phyloP scores from a whole-genome alignment of 2,888 invertebrate species.

The Drosophila paramelanica region DNA sequence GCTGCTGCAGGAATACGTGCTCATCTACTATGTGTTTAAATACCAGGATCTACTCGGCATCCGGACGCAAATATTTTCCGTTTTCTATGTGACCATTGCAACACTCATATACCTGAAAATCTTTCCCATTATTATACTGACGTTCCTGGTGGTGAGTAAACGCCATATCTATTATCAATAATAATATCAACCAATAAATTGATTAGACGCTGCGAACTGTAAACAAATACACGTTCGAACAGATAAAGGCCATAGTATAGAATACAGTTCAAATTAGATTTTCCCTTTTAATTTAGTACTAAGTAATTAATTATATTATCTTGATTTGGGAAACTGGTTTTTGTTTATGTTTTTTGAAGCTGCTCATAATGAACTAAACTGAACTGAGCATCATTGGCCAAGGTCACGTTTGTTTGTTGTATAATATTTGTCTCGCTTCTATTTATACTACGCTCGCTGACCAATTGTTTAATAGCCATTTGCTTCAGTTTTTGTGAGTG shows the following conservation, averaged over 20 bases:
- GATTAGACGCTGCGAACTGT: constrained; percentile 32
- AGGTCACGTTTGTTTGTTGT: constrained; percentile 59
- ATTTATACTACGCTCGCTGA: constrained; percentile 50
- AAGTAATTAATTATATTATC: constrained; percentile 37
- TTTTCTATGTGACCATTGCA: constrained; percentile 85
- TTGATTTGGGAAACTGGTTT: constrained; percentile 34
- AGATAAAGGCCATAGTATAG: constrained; percentile 21
- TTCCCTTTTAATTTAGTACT: not conserved
- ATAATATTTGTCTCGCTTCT: constrained; percentile 64
- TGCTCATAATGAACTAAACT: constrained; percentile 21
- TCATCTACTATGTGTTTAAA: constrained; percentile 90
- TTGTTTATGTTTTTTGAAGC: constrained; percentile 11
- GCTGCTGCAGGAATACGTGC: constrained; percentile 90
- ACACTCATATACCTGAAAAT: constrained; percentile 85
- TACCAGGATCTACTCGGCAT: constrained; percentile 87
- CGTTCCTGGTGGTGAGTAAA: constrained; percentile 85
- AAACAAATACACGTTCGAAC: constrained; percentile 2
- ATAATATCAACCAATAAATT: constrained; percentile 8
- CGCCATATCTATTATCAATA: constrained; percentile 1
- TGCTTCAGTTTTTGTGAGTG: not conserved
- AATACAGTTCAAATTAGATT: constrained; percentile 45
- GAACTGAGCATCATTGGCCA: constrained; percentile 39
- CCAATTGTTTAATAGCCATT: constrained; percentile 31
- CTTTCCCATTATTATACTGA: constrained; percentile 80
- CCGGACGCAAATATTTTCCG: constrained; percentile 78